Evolutionary conservation across 2,113 vertebrate genomes (phyloP).

Genomic region (Myotis yumanensis): DNA sequence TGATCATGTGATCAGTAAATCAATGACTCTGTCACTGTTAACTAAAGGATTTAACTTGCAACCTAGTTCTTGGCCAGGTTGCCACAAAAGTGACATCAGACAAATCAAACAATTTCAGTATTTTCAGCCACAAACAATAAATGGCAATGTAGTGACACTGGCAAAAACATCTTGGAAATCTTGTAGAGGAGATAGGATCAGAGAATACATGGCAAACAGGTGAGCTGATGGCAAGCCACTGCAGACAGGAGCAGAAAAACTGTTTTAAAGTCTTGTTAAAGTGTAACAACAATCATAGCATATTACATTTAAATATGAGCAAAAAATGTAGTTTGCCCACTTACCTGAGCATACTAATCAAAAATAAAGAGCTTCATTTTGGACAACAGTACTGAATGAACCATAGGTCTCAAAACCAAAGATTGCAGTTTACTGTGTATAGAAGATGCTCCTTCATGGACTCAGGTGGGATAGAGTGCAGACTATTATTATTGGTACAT

Average conservation of each 20-base stretch:
- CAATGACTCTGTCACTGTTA: slow-evolving; percentile 2
- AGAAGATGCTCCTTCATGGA: not conserved
- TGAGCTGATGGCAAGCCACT: not conserved
- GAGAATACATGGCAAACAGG: not conserved
- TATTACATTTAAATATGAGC: not conserved
- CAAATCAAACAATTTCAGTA: not conserved
- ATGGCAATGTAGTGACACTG: not conserved
- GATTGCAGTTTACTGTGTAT: not conserved
- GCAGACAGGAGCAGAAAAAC: not conserved
- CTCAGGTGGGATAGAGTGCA: no score
- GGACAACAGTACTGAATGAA: not conserved
- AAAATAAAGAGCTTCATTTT: not conserved
- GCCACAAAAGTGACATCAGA: not conserved
- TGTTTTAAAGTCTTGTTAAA: not conserved
- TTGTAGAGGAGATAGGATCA: not conserved
- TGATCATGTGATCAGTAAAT: not conserved
- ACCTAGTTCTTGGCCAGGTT: not conserved
- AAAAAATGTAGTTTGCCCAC: not conserved
- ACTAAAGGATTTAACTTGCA: not conserved
- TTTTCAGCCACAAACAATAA: not conserved
- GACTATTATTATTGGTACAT: not conserved
- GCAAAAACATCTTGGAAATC: not conserved
- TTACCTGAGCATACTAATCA: not conserved
- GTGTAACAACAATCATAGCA: not conserved
- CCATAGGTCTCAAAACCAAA: not conserved